phyloP scores from a whole-genome alignment of 2,797 vertebrate genomes.

The Cynodonichthys magdalenae region DNA sequence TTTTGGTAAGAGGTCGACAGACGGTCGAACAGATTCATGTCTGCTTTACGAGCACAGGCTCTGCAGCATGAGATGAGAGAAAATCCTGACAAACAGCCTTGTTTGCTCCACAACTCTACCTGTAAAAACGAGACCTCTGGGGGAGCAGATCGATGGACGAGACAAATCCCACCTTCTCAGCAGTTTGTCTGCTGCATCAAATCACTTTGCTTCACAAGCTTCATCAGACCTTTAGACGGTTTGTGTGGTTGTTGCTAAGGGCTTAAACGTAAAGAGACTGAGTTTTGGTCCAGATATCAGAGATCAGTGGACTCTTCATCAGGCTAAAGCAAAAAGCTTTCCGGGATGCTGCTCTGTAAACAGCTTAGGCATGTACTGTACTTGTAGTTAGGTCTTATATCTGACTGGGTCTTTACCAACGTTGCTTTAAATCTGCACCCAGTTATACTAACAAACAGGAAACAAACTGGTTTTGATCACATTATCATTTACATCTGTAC shows the following conservation, averaged over 20 bases:
- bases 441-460: neutral
- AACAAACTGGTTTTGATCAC: constrained; percentile 19
- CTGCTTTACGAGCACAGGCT: constrained; percentile 34
- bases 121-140: constrained; percentile 22
- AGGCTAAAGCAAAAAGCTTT: constrained; percentile 25
- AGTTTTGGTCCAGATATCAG: neutral
- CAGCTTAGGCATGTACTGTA: neutral
- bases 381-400: constrained; percentile 30
- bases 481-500: neutral
- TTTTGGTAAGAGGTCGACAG: constrained; percentile 29
- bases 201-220: neutral
- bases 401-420: constrained; percentile 27
- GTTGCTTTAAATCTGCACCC: constrained; percentile 36
- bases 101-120: constrained; percentile 50
- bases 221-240: neutral
- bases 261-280: neutral
- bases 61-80: constrained; percentile 27
- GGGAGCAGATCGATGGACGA: constrained; percentile 32
- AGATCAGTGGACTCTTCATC: constrained; percentile 18
- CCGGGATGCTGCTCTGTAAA: constrained; percentile 30
- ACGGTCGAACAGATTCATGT: constrained; percentile 58
- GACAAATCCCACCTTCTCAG: constrained; percentile 10
- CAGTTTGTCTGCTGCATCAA: constrained; percentile 1
- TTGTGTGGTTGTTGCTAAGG: neutral
- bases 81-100: constrained; percentile 33